Conservation (phyloP, 1,140 invertebrate genomes). For the Mactra quadrangularis region DNA sequence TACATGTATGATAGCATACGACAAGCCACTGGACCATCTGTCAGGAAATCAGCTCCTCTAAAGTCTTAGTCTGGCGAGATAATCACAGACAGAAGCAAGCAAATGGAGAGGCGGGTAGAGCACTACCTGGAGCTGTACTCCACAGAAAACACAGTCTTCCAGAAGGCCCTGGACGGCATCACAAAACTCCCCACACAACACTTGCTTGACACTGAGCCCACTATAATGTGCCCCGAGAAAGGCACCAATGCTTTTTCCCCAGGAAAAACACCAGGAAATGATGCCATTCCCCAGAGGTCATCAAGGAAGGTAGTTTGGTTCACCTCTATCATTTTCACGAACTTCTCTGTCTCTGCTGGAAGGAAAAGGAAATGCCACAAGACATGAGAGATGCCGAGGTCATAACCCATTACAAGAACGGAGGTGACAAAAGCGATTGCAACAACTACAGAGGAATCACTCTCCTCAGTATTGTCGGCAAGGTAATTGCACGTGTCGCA, state of each 20-base stretch:
- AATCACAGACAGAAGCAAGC: background rate
- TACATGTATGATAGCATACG: too few relatives aligned
- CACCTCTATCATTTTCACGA: conserved; percentile 20
- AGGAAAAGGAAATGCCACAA: conserved; percentile 16
- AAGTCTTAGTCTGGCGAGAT: background rate
- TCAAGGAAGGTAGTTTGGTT: background rate
- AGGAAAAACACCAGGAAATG: conserved; percentile 7
- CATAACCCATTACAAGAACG: conserved; percentile 26
- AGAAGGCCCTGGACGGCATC: background rate
- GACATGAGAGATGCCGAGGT: conserved; percentile 41
- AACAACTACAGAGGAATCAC: conserved; percentile 21
- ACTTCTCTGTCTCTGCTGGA: conserved; percentile 2
- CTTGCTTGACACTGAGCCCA: background rate
- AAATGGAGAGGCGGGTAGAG: background rate
- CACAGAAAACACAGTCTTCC: background rate
- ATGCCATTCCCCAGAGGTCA: background rate
- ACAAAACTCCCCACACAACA: background rate
- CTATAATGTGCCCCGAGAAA: background rate
- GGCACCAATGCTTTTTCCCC: background rate
- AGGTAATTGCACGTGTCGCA: background rate
- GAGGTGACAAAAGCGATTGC: conserved; percentile 32
- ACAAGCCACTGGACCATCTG: too few relatives aligned
- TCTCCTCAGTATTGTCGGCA: conserved; percentile 21
- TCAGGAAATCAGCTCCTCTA: background rate
- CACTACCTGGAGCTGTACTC: background rate